Conservation (phyloP, 92 coral and sea anemone species). For the Plumapathes pennacea region DNA sequence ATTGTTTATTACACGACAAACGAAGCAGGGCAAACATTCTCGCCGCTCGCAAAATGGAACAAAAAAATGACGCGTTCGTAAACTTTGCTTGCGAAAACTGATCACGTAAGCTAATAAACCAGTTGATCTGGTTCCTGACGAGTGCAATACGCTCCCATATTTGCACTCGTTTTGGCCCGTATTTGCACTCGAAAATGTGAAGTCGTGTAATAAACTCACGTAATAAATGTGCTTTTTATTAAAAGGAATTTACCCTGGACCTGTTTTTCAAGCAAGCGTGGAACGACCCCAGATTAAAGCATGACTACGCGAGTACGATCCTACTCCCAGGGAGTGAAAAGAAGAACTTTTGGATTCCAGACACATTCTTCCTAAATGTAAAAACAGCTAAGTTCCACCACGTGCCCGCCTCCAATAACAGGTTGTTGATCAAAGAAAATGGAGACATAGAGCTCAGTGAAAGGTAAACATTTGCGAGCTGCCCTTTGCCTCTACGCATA, state of each 20-base stretch:
- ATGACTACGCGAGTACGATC: constrained; percentile 49
- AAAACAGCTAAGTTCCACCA: constrained; percentile 84
- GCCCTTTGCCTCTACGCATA: no score
- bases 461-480: constrained; percentile 71
- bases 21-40: no score
- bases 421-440: constrained; percentile 68
- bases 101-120: no score
- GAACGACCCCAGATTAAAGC: constrained; percentile 84
- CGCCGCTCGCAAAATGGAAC: no score
- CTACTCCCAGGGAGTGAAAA: constrained; percentile 77
- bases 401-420: constrained; percentile 78
- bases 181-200: no score
- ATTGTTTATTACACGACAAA: no score
- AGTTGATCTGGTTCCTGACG: no score
- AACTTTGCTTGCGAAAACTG: no score
- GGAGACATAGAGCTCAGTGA: constrained; percentile 86
- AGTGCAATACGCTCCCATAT: no score
- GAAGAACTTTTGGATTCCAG: constrained; percentile 87
- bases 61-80: no score
- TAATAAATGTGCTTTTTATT: not conserved
- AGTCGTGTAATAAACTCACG: no score
- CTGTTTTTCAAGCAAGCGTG: constrained; percentile 95
- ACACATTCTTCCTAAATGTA: constrained; percentile 90
- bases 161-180: no score
- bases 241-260: constrained; percentile 83